These are phyloP conservation scores for Creontiades dilutus DNA, from an alignment of 2,888 invertebrate genomes.

Conservation along the genomic window DNA sequence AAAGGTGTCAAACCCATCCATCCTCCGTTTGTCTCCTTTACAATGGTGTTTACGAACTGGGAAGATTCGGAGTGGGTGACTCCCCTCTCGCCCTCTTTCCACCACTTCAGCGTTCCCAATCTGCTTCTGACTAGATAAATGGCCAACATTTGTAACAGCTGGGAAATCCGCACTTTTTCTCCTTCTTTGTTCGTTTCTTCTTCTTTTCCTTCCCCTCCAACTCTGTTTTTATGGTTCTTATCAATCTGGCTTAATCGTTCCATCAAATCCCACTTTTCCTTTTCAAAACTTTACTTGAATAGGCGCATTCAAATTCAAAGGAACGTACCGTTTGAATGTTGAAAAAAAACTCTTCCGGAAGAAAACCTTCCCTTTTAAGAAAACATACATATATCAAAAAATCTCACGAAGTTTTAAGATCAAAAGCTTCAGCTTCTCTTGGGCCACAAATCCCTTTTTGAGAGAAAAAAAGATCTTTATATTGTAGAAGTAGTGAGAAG, in stretches of 20 bases:
- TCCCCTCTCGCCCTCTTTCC: slow-evolving; percentile 1
- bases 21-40: slow-evolving; percentile 62
- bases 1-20: slow-evolving; percentile 67
- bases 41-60: slow-evolving; percentile 64
- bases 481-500: no score
- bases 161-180: slow-evolving; percentile 55
- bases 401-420: no score
- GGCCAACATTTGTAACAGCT: slow-evolving; percentile 61
- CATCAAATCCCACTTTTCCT: slow-evolving; percentile 56
- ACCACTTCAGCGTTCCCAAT: slow-evolving; percentile 62
- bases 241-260: slow-evolving; percentile 65
- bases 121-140: slow-evolving; percentile 67
- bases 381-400: no score
- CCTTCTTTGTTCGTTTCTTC: neutral
- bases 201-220: neutral
- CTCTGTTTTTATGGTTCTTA: slow-evolving; percentile 56
- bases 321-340: neutral
- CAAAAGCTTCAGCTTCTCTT: no score
- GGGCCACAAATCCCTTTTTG: no score
- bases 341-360: neutral
- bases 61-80: slow-evolving; percentile 28
- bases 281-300: slow-evolving; percentile 8
- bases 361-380: neutral
- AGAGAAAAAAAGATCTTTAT: no score
- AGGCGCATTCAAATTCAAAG: neutral